Evolutionary conservation across 2,888 invertebrate genomes (phyloP), one percentile per base, ranked within the genome.

Genomic region (Cryptocheilus praepositus): DNA sequence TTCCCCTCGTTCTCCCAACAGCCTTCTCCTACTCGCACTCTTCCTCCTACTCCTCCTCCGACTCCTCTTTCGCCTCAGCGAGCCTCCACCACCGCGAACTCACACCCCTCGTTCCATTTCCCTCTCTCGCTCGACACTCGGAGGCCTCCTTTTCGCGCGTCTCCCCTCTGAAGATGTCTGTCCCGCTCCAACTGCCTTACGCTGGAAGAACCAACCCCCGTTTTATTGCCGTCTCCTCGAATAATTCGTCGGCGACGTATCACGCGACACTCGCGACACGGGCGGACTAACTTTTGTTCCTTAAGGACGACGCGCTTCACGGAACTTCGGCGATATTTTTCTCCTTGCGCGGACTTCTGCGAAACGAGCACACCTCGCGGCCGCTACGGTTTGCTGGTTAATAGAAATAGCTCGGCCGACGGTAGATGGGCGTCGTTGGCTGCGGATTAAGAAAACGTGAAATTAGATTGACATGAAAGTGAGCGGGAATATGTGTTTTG

Each of bases 171-270:
- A 36, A 11, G 36, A 36, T 11, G 36, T 36, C 36, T 36, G 36
- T 36, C 36, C 11, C 36, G 36, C 36, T 36, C 36, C 36, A 36
- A 36, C 18, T 53, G 61, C 53, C 45, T 28, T 15, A 46, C 53
- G 59, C 61, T 5, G 61, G 18, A 18, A 64, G 43, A 46, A 16
- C 61, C 64, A 61, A 65, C 64, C 58, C 52, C 19, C 45, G 45
- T 36, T 55, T 57, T 63, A 58, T 43, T 52, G 43, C 25, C 46
- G 46, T 45, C 36, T 54, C 44, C 16, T 18, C 52, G 66, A 66
- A 62, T 66, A 66, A 66, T 66, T 66, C 62, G 63, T 54, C 36
- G 36, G 36, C 49, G 66, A 51, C 62, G 44, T 66, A 66, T 66
- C 66, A 25, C 44, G 62, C 25, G 56, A 16, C 8, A 15, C 60